Evolutionary conservation across 2,888 invertebrate species (phyloP).

Genomic region (Timandra comae): DNA sequence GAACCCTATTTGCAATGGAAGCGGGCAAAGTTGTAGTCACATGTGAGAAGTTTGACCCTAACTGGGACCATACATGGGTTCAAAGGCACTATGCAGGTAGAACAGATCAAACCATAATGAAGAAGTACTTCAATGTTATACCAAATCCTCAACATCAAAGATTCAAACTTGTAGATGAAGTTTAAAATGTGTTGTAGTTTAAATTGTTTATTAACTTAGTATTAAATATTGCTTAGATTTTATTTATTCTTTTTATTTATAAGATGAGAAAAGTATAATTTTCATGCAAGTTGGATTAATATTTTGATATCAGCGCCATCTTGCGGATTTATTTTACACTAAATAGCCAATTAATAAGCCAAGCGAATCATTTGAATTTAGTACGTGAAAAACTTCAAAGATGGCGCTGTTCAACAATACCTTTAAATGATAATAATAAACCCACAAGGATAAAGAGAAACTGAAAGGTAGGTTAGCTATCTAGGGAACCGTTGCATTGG

Average conservation of each 20-base stretch:
- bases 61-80: conserved; percentile 87
- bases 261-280: no score
- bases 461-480: no score
- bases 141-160: conserved; percentile 85
- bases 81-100: conserved; percentile 79
- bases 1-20: conserved; percentile 87
- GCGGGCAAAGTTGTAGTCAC: conserved; percentile 87
- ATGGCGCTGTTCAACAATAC: background rate
- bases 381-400: no score
- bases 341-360: no score
- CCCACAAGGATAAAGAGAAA: no score
- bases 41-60: conserved; percentile 87
- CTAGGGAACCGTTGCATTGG: conserved; percentile 28
- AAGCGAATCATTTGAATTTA: no score
- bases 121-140: conserved; percentile 91
- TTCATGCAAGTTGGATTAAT: no score
- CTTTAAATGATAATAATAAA: no score
- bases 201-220: conserved; percentile 4
- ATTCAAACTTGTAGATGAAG: conserved; percentile 85
- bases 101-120: conserved; percentile 81
- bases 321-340: background rate
- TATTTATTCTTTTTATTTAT: background rate
- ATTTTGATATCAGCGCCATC: background rate
- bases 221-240: conserved; percentile 3
- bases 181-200: conserved; percentile 57